Evolutionary conservation across 2,888 invertebrate genomes (phyloP), one percentile per base, ranked within the genome.

Genomic region (Andrena marginata): DNA sequence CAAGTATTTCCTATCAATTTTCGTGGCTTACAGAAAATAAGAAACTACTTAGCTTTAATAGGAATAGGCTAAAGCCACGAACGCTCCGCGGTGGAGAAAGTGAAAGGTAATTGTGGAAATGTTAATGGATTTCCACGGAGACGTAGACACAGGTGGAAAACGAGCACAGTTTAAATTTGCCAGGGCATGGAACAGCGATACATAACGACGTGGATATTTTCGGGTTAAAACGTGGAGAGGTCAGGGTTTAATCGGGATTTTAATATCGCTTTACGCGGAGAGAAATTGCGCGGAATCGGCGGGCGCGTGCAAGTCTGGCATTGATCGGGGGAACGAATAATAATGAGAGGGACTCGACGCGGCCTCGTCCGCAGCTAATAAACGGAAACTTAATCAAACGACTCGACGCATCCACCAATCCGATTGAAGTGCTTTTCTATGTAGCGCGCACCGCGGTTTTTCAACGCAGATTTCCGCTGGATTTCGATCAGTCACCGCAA

Each of bases 391-490:
- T 83, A 68, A 81, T 70, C 70, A 80, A 85, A 80, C 72, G 68
- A 80, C 83, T 73, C 80, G 80, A 77, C 87, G 76, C 71, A 20
- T 54, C 78, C 60, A 10, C 70, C 90, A 88, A 89, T 90, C 88
- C 80, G 84, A 87, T 88, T 83, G 75, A 84, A 90, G 91, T 91
- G 89, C 90, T 90, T 90, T 89, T 84, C 86, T 79, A 76, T 90
- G 90, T 91, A 88, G 72, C 89, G 80, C 80, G 59, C 65, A 76
- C 79, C 86, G 80, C 77, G 81, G 81, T 87, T 87, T 87, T 86
- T 85, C 82, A 76, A 35, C 74, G 67, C 63, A 76, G 82, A 72
- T 84, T 79, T 75, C 71, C 71, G 49, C 42, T 10, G 64, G 72
- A 78, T 80, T 80, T 79, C 70, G 82, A 62, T 68, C 74, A 68